Evolutionary conservation across 2,888 invertebrate genomes (phyloP), one percentile per base, ranked within the genome.

Genomic region (Drosophila paranaensis): DNA sequence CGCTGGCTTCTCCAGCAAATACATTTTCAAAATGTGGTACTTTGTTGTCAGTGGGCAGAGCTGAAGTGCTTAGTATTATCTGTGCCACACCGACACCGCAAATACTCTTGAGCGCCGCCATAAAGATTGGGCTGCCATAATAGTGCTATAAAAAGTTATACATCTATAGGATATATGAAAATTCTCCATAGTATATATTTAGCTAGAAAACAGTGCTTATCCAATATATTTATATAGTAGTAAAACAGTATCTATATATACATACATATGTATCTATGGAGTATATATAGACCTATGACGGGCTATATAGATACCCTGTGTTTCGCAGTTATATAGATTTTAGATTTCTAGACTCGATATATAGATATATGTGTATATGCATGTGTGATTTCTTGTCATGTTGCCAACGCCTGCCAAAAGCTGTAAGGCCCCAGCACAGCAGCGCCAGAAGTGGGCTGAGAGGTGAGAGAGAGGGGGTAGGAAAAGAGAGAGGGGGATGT

Each of bases 1-100:
- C n/a, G 13, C 16, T 10, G 50, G 45, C 70, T 81, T 74, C 82
- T 78, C 82, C 74, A 57, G 54, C 56, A 65, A 74, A 81, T 73
- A 77, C 58, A 81, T 69, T 79, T 79, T 58, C n/a, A 65, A 74
- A 62, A 11, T 11, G 30, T 46, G 37, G 4, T 35, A 35, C 33
- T 14, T 33, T 20, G 55, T 53, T 48, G 30, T 39, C 25, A 40
- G 51, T 33, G 57, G 54, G 57, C 14, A 46, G n/a, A 35, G n/a
- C 37, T 27, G 20, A 40, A 35, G 9, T 6, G 11, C 30, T 8
- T 55, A 14, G 60, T 61, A 27, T 61, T 64, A 55, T 55, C 60
- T 61, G 14, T 16, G 20, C 2, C 54, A 74, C 60, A 60, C 69
- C 74, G 65, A 57, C 37, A 30, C 8, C 11, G 14, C 43, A 33